Percentiles rank a stretch among this genome's conserved stretches.
Conservation (phyloP, 2,888 invertebrate genomes). For the Catocala fraxini region DNA sequence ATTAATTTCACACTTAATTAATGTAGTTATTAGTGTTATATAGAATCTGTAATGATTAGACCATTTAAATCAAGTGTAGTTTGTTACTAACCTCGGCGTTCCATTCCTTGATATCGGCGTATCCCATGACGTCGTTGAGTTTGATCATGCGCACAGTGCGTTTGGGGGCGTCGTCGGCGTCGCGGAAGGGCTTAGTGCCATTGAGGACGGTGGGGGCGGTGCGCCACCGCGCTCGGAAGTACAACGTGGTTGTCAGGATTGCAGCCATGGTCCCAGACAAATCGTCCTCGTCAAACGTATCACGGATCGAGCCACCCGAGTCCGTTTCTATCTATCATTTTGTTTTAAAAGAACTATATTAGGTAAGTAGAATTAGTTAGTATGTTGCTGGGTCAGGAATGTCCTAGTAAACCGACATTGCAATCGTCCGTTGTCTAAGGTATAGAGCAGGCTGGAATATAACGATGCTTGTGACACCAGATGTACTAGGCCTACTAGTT, state of each 20-base stretch:
- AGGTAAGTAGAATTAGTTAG: too few species aligned
- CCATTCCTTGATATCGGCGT: constrained; percentile 70
- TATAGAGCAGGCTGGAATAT: too few species aligned
- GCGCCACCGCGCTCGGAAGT: constrained; percentile 78
- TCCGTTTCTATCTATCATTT: constrained; percentile 68
- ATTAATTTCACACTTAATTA: background rate
- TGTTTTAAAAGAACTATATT: background rate
- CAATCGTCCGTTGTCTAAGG: too few species aligned
- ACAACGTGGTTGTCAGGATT: constrained; percentile 68
- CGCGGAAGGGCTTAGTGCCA: constrained; percentile 68
- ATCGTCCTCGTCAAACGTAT: constrained; percentile 79
- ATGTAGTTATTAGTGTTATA: background rate
- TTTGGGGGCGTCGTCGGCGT: constrained; percentile 52
- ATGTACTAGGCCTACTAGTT: too few species aligned
- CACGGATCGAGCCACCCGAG: constrained; percentile 73
- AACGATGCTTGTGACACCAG: too few species aligned
- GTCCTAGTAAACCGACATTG: too few species aligned
- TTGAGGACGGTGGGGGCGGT: constrained; percentile 80
- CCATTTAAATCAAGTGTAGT: constrained; percentile 11
- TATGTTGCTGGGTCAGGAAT: too few species aligned
- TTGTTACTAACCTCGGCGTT: constrained; percentile 72
- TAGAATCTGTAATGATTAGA: constrained; percentile 8
- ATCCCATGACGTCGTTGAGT: constrained; percentile 78
- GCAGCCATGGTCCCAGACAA: constrained; percentile 65
- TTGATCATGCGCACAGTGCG: constrained; percentile 75